These are phyloP conservation scores for Masnerella sp. DNA, from an alignment of 2,888 invertebrate species.

Conservation along the genomic window DNA sequence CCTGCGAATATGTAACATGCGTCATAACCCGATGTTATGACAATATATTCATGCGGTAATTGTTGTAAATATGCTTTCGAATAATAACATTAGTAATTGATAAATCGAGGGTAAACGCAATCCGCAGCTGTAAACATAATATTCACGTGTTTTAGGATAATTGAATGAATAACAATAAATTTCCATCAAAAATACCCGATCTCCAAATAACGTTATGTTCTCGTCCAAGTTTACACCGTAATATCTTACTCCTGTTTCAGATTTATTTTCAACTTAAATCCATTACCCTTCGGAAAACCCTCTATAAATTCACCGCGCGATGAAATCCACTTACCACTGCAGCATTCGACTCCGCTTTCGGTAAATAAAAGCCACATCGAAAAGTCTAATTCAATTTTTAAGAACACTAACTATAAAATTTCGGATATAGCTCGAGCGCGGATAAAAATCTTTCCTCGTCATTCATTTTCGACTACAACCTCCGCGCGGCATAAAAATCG, in stretches of 20 bases:
- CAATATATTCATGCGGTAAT: constrained; percentile 23
- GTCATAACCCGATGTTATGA: constrained; percentile 24
- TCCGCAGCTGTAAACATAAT: too few species aligned
- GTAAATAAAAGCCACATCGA: constrained; percentile 35
- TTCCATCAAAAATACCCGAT: too few species aligned
- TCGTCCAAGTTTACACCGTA: too few species aligned
- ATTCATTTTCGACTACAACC: constrained; percentile 29
- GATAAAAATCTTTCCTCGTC: constrained; percentile 36
- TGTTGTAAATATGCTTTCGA: constrained; percentile 3
- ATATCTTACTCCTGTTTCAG: neutral
- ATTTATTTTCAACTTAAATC: constrained; percentile 27
- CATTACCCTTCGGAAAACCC: constrained; percentile 11
- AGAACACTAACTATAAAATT: constrained; percentile 35
- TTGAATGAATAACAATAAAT: too few species aligned
- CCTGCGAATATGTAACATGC: constrained; percentile 9
- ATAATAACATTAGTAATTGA: constrained; percentile 8
- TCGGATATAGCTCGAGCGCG: constrained; percentile 15
- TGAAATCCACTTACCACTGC: constrained; percentile 25
- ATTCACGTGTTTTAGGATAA: too few species aligned
- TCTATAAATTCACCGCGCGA: constrained; percentile 18
- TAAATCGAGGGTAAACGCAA: neutral
- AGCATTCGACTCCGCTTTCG: constrained; percentile 13
- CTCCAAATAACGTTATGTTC: too few species aligned
- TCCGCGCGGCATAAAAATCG: constrained; percentile 26
- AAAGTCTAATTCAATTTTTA: constrained; percentile 42